These are phyloP conservation scores for Drosophila fuyamai DNA, from an alignment of 1,140 invertebrate genomes.

Conservation along the genomic window DNA sequence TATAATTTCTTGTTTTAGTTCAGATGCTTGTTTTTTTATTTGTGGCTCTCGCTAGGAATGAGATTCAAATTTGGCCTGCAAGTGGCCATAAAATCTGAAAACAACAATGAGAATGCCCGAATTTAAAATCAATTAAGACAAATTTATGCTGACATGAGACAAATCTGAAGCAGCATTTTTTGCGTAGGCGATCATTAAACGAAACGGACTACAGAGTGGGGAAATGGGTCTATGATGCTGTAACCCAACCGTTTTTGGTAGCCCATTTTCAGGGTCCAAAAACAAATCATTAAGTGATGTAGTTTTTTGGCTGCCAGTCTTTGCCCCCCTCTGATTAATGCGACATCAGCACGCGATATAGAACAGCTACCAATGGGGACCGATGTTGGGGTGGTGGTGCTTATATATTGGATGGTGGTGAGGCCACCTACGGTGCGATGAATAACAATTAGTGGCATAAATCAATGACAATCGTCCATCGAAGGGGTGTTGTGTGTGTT, in stretches of 20 bases:
- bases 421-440: slow-evolving; percentile 72
- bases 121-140: slow-evolving; percentile 81
- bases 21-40: slow-evolving; percentile 28
- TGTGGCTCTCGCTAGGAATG: slow-evolving; percentile 1
- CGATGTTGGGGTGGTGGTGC: slow-evolving; percentile 8
- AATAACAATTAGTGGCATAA: slow-evolving; percentile 79
- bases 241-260: slow-evolving; percentile 49
- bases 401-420: slow-evolving; percentile 11
- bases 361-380: slow-evolving; percentile 46
- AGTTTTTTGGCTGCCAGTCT: slow-evolving; percentile 49
- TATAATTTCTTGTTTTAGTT: slow-evolving; percentile 55
- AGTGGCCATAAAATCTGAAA: slow-evolving; percentile 57
- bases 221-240: slow-evolving; percentile 20
- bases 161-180: slow-evolving; percentile 63
- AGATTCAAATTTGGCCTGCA: slow-evolving; percentile 62
- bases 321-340: slow-evolving; percentile 60
- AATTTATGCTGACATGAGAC: slow-evolving; percentile 81
- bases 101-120: slow-evolving; percentile 60
- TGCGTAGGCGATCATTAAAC: slow-evolving; percentile 74
- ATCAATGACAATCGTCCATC: slow-evolving; percentile 69
- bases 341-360: slow-evolving; percentile 67
- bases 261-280: slow-evolving; percentile 67
- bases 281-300: slow-evolving; percentile 73
- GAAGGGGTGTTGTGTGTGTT: slow-evolving; percentile 16
- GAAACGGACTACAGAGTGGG: slow-evolving; percentile 39